Evolutionary conservation across 2,888 invertebrate species (phyloP).

Genomic region (Trichopoda pennipes): DNA sequence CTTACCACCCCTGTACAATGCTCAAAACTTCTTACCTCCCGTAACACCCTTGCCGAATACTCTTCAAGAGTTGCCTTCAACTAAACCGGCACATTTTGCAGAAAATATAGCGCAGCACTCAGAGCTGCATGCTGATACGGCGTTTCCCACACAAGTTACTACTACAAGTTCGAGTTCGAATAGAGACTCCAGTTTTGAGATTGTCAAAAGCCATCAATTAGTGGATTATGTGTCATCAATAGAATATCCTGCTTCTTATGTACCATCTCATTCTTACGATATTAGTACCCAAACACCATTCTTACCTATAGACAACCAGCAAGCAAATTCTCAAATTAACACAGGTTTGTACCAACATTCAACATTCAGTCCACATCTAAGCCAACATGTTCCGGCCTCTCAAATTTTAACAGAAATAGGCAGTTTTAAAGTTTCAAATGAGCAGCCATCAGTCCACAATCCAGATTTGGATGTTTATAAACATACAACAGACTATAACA

Average conservation of each 20-base stretch:
- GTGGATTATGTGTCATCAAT: slow-evolving; percentile 87
- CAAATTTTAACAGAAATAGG: slow-evolving; percentile 76
- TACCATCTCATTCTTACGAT: slow-evolving; percentile 82
- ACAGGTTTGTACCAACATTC: slow-evolving; percentile 75
- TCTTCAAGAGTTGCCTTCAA: slow-evolving; percentile 77
- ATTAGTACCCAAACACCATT: slow-evolving; percentile 77
- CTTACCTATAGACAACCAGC: slow-evolving; percentile 61
- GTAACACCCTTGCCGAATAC: slow-evolving; percentile 71
- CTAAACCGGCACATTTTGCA: slow-evolving; percentile 65
- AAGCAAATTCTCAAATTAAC: slow-evolving; percentile 66
- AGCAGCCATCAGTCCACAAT: slow-evolving; percentile 50
- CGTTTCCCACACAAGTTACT: slow-evolving; percentile 69
- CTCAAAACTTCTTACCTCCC: slow-evolving; percentile 50
- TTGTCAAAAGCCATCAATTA: slow-evolving; percentile 84
- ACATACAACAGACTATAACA: slow-evolving; percentile 69
- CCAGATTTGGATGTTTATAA: slow-evolving; percentile 39
- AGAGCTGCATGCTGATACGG: slow-evolving; percentile 73
- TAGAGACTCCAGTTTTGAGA: slow-evolving; percentile 75
- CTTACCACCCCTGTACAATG: slow-evolving; percentile 45
- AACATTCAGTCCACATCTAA: slow-evolving; percentile 72
- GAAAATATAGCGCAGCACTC: slow-evolving; percentile 77
- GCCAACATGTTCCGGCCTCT: slow-evolving; percentile 75
- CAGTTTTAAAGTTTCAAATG: slow-evolving; percentile 62
- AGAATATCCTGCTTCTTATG: slow-evolving; percentile 87
- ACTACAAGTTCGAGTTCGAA: slow-evolving; percentile 16